Evolutionary conservation across 2,797 vertebrate species (phyloP).

Genomic region (Sebastiscus tertius): DNA sequence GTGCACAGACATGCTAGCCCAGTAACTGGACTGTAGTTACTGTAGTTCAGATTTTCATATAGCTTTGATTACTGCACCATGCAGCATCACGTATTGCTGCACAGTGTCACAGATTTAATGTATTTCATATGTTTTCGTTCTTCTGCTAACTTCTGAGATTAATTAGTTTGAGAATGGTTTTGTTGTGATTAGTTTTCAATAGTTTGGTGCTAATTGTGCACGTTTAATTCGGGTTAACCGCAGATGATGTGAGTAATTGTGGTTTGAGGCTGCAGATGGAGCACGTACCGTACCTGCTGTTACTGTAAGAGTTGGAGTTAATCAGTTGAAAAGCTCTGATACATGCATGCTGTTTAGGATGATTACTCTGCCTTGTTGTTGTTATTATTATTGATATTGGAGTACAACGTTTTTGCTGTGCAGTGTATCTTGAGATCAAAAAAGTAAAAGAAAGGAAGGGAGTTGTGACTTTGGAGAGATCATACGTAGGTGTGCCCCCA

Average conservation of each 20-base stretch:
- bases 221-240: neutral
- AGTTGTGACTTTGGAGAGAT: neutral
- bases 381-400: neutral
- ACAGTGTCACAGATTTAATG: neutral
- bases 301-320: neutral
- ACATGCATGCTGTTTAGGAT: neutral
- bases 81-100: neutral
- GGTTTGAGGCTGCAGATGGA: neutral
- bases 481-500: neutral
- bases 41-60: neutral
- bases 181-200: neutral
- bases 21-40: constrained; percentile 3
- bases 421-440: neutral
- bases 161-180: neutral
- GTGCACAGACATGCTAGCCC: neutral
- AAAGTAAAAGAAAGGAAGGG: neutral
- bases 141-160: neutral
- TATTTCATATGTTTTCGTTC: neutral
- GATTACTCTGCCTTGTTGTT: neutral
- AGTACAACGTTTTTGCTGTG: neutral
- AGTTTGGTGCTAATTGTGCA: neutral
- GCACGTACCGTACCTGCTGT: neutral
- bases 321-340: neutral
- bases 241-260: neutral
- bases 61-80: neutral